Conservation (phyloP, 37 sponge, comb jelly and placozoan species). For the Haliclona indistincta region DNA sequence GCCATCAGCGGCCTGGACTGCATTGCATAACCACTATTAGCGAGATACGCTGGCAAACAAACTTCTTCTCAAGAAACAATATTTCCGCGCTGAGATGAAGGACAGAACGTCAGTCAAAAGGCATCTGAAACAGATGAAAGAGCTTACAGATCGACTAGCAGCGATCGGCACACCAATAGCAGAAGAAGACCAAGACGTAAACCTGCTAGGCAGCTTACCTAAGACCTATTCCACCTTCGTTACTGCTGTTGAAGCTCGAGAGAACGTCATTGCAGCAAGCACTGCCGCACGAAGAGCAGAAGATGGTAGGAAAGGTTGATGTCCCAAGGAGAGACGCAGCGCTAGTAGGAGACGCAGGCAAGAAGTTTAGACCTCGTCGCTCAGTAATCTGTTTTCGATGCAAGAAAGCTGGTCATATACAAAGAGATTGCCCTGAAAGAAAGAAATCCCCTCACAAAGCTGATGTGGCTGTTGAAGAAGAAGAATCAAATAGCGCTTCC, state of each 20-base stretch:
- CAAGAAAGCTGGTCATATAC: not conserved
- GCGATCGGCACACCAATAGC: conserved; percentile 43
- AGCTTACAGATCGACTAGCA: conserved; percentile 52
- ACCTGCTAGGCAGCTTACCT: conserved; percentile 48
- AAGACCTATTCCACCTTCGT: conserved; percentile 30
- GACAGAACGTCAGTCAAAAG: conserved; percentile 36
- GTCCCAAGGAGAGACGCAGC: not conserved
- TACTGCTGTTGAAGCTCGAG: conserved; percentile 54
- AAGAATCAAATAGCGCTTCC: not conserved
- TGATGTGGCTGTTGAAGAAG: not conserved
- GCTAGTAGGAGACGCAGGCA: not conserved
- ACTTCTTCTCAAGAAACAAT: too few relatives aligned
- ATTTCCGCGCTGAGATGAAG: conserved; percentile 56
- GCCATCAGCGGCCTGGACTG: too few relatives aligned
- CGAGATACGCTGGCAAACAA: too few relatives aligned
- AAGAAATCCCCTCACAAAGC: not conserved
- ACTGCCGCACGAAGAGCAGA: conserved; percentile 30
- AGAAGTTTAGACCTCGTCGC: not conserved
- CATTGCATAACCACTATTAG: too few relatives aligned
- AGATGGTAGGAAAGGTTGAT: not conserved
- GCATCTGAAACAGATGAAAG: conserved; percentile 59
- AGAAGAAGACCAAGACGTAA: conserved; percentile 56
- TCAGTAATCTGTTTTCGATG: conserved; percentile 7
- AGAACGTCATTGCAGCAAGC: conserved; percentile 44
- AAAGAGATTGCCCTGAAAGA: not conserved